phyloP scores from a whole-genome alignment of 2,113 vertebrate species.

The Ceyx cyanopectus region DNA sequence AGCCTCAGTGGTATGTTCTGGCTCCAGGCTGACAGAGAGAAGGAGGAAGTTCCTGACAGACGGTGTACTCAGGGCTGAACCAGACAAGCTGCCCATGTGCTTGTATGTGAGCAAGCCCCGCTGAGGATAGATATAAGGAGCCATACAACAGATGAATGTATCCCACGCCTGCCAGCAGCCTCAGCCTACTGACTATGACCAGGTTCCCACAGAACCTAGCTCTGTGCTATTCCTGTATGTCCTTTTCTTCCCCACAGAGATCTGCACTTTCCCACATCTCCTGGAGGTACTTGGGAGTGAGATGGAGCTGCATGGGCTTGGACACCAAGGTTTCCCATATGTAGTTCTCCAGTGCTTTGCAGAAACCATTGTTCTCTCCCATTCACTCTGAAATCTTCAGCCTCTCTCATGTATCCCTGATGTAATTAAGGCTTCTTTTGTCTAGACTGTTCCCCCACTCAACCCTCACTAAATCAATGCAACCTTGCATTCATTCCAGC shows the following conservation, averaged over 20 bases:
- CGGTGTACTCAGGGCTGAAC: background rate
- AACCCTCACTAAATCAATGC: background rate
- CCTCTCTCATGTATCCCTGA: background rate
- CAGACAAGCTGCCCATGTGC: accelerated
- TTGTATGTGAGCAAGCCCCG: no score
- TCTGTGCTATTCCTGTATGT: background rate
- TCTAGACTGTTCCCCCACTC: background rate
- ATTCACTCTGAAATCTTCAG: background rate
- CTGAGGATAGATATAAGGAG: background rate
- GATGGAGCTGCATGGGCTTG: background rate
- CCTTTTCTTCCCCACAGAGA: background rate
- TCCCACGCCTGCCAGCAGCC: background rate
- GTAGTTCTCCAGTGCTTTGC: background rate
- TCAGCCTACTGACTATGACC: background rate
- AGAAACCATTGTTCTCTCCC: background rate
- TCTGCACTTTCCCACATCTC: accelerated
- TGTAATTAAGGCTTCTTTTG: background rate
- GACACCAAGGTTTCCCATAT: accelerated
- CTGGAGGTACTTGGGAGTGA: background rate
- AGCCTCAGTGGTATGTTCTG: background rate
- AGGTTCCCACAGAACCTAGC: background rate
- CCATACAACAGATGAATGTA: accelerated
- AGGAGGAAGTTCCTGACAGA: background rate
- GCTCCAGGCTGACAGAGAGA: background rate
- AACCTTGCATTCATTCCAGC: background rate